Percentiles rank a stretch among this genome's conserved stretches.
These are phyloP conservation scores for Balaenoptera acutorostrata DNA, from an alignment of 2,113 vertebrate genomes.

Conservation along the genomic window DNA sequence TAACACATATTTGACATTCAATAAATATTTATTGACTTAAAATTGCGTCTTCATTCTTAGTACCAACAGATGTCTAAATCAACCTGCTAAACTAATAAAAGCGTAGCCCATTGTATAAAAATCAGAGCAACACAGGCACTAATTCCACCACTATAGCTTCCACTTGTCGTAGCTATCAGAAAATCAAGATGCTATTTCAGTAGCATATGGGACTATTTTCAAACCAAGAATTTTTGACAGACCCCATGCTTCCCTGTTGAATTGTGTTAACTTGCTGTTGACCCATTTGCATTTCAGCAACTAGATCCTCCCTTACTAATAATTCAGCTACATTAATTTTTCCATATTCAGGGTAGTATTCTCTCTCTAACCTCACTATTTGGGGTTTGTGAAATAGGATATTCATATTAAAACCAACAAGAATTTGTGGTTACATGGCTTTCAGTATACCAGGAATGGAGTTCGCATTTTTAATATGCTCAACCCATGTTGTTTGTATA, in stretches of 20 bases:
- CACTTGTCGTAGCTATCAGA: conserved; percentile 53
- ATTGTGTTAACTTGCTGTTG: conserved; percentile 52
- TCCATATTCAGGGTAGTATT: conserved; percentile 60
- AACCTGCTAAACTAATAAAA: conserved; percentile 25
- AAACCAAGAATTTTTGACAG: conserved; percentile 53
- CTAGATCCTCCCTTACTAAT: conserved; percentile 61
- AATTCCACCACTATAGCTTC: not conserved
- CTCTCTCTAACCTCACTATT: conserved; percentile 67
- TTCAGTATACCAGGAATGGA: conserved; percentile 51
- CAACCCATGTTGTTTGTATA: conserved; percentile 41
- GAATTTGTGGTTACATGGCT: conserved; percentile 76
- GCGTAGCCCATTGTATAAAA: not conserved
- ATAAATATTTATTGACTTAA: conserved; percentile 16
- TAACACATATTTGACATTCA: not conserved
- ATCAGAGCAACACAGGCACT: not conserved
- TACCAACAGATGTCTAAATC: conserved; percentile 28
- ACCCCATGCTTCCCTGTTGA: conserved; percentile 33
- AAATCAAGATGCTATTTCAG: conserved; percentile 61
- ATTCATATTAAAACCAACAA: conserved; percentile 72
- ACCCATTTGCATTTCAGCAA: conserved; percentile 70
- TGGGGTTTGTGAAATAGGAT: conserved; percentile 70
- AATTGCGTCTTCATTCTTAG: not conserved
- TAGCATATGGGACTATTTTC: conserved; percentile 54
- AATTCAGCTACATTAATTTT: conserved; percentile 74
- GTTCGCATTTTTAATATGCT: conserved; percentile 62